phyloP scores from a whole-genome alignment of 2,888 invertebrate species.

The Ectobius pallidus region DNA sequence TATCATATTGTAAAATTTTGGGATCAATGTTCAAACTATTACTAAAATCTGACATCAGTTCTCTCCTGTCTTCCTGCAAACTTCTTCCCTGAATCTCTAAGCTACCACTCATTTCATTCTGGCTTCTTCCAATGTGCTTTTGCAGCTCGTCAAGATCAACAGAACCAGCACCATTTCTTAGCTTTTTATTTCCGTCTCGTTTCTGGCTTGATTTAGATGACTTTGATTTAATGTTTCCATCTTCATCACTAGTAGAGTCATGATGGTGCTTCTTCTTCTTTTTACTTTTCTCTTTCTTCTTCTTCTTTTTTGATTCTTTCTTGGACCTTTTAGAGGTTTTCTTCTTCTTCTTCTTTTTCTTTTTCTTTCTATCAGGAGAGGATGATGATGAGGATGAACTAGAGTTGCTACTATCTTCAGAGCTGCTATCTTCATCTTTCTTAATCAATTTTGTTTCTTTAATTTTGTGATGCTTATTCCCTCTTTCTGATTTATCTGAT shows the following conservation, averaged over 20 bases:
- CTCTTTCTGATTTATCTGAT: slow-evolving; percentile 32
- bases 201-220: slow-evolving; percentile 2
- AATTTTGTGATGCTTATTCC: slow-evolving; percentile 12
- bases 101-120: not conserved
- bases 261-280: slow-evolving; percentile 1
- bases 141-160: not conserved
- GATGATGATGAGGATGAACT: slow-evolving; percentile 25
- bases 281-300: slow-evolving; percentile 26
- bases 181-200: not conserved
- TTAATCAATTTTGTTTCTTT: slow-evolving; percentile 23
- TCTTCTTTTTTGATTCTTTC: slow-evolving; percentile 23
- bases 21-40: no score
- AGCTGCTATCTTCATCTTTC: not conserved
- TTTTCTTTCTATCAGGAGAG: slow-evolving; percentile 27
- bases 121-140: not conserved
- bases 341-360: slow-evolving; percentile 15
- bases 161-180: not conserved
- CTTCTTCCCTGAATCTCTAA: not conserved
- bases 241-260: slow-evolving; percentile 20
- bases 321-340: slow-evolving; percentile 26
- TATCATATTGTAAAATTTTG: not conserved
- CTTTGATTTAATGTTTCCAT: slow-evolving; percentile 1
- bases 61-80: not conserved
- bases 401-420: slow-evolving; percentile 11
- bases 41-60: not conserved